Evolutionary conservation across 2,797 vertebrate species (phyloP), one percentile per base, ranked within the genome.

Genomic region (Erethizon dorsatum): DNA sequence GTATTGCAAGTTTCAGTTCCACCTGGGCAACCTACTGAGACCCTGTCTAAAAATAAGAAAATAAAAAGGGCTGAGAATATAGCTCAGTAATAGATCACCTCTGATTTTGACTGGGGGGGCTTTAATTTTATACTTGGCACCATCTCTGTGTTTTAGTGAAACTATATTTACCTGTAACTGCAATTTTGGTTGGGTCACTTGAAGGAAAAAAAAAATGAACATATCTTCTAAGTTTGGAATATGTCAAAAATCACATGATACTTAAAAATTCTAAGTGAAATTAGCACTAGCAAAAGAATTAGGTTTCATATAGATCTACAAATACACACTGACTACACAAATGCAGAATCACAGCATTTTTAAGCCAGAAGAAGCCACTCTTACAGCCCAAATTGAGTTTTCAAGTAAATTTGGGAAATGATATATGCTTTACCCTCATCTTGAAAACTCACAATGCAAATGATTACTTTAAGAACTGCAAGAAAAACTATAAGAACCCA

Each of bases 241-340:
- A 6, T 26, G 56, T 90, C 65, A 85, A 91, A 95, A 96, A 85
- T 89, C 84, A 45, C 41, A 63, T 85, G 3, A 11, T 77, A 94
- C 31, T 90, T 92, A n/a, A 47, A 61, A 65, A 45, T 87, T 96
- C 22, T 82, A 50, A 93, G n/a, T 88, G 26, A 93, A 89, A 95
- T 93, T 65, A 94, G 17, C 52, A 83, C 45, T 52, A 93, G 45
- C 28, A 94, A 90, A 89, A 88, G 75, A 86, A 75, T 52, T 84
- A 83, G 63, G 26, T 78, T 93, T 82, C n/a, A 73, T 33, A 47
- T 63, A 77, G 54, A 56, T 57, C 45, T 92, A 41, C 2, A 90
- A 84, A 77, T 75, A 87, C 47, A 20, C 12, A 69, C 37, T 93
- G 59, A 88, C 59, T 57, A 14, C 52, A 71, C 41, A 96, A 90